These are phyloP conservation scores for Drosophila carrolli DNA, from an alignment of 1,140 invertebrate genomes.

Conservation along the genomic window DNA sequence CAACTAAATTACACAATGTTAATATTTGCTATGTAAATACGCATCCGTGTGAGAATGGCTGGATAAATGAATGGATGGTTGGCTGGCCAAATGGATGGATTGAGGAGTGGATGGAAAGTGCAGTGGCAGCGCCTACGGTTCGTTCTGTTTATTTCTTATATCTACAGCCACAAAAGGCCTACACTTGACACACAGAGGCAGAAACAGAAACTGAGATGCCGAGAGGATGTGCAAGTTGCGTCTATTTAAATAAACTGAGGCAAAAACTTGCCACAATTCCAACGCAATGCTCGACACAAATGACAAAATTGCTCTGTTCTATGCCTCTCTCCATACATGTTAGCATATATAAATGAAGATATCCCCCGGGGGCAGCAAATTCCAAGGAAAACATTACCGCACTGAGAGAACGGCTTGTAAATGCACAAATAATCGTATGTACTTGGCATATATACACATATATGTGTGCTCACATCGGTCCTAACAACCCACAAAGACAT, in stretches of 20 bases:
- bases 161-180: conserved; percentile 37
- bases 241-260: conserved; percentile 54
- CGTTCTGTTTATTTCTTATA: conserved; percentile 51
- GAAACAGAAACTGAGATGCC: conserved; percentile 6
- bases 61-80: conserved; percentile 27
- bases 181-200: conserved; percentile 30
- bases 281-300: conserved; percentile 32
- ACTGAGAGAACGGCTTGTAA: conserved; percentile 43
- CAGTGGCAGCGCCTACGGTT: conserved; percentile 30
- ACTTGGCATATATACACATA: conserved; percentile 3
- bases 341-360: conserved; percentile 5
- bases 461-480: conserved; percentile 10
- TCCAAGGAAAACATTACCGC: conserved; percentile 43
- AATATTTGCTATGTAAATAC: conserved; percentile 72
- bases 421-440: conserved; percentile 9
- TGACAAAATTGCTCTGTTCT: conserved; percentile 37
- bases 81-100: not conserved
- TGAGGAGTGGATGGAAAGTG: conserved; percentile 25
- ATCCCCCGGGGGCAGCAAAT: conserved; percentile 27
- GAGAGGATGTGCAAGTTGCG: conserved; percentile 11
- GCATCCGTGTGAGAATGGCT: conserved; percentile 32
- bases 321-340: not conserved
- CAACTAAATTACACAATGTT: conserved; percentile 82
- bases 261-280: conserved; percentile 46
- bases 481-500: conserved; percentile 35